Evolutionary conservation across 1,140 invertebrate species (phyloP), one percentile per base, ranked within the genome.

Genomic region (Neodiprion virginianus): DNA sequence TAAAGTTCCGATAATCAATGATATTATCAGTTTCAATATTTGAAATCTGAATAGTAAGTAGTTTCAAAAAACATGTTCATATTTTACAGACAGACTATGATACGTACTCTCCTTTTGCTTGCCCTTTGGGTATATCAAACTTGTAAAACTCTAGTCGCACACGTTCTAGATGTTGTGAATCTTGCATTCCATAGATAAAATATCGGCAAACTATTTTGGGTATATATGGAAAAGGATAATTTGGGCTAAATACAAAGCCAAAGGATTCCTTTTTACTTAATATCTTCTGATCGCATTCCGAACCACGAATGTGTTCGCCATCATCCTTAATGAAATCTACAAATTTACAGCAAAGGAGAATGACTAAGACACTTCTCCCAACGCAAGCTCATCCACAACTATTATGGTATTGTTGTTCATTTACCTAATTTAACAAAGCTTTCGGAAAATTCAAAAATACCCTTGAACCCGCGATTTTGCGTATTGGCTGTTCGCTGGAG

Each of bases 271-370:
- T 96, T 89, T 95, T 94, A 88, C 96, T 97, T 80, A 98, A 92
- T 83, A 99, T 97, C 88, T 97, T 96, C 88, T 98, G 97, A 90
- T 99, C 98, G 91, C 98, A 99, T 90, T 98, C 97, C 79, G 96
- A 96, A 79, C 97, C 97, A 82, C 95, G 92, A 86, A 98, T 97
- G 89, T 98, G 96, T 89, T 96, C 95, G 77, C 95, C 96, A 82
- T 95, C 94, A 71, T 89, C 90, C 83, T 86, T 94, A 92, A 98
- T 98, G 91, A 98, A 98, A 93, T 96, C 96, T 96, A 87, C 50
- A 91, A 90, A 28, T 49, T 53, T 53, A 12, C 76, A 69, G 48
- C 65, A 75, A 75, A 47, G 21, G 9, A 72, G 7, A 23, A 47
- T 48, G 11, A 47, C 47, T 11, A 23, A 7, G 12, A 72, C 3